phyloP scores from a whole-genome alignment of 2,797 vertebrate genomes.

The Sebastes variabilis region DNA sequence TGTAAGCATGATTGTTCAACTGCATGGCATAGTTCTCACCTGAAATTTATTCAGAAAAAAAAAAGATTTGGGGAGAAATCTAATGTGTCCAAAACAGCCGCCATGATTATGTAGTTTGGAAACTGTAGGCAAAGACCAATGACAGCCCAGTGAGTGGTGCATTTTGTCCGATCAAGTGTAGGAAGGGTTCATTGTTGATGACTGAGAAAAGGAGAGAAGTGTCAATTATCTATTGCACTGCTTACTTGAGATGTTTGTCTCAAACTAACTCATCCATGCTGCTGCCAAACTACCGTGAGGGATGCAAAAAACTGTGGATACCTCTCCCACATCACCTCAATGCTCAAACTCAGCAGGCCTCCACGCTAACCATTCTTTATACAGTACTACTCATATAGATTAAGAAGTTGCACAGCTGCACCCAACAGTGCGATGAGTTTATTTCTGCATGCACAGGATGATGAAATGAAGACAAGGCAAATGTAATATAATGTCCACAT shows the following conservation, averaged over 20 bases:
- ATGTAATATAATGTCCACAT: neutral
- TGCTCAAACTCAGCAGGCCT: neutral
- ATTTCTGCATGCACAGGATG: neutral
- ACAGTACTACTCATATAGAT: neutral
- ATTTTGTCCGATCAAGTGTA: constrained; percentile 5
- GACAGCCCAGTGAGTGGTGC: neutral
- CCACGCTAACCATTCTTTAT: neutral
- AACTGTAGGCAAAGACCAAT: neutral
- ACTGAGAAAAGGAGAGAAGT: constrained; percentile 15
- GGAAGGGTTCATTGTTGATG: constrained; percentile 3
- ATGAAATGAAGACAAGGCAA: neutral
- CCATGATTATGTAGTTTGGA: neutral
- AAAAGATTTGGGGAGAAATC: neutral
- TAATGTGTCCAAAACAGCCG: neutral
- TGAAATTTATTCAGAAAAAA: neutral
- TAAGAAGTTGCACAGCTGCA: neutral
- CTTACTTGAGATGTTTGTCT: constrained; percentile 38
- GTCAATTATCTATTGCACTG: constrained; percentile 31
- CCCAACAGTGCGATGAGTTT: neutral
- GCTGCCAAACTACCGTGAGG: constrained; percentile 4
- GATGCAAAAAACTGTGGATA: neutral
- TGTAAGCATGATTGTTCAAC: neutral
- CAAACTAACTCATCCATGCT: constrained; percentile 27
- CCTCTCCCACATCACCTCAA: neutral
- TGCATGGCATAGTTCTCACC: neutral